Base-by-base conservation (phyloP, 1,140 invertebrate species). In the Copidosoma floridanum region DNA sequence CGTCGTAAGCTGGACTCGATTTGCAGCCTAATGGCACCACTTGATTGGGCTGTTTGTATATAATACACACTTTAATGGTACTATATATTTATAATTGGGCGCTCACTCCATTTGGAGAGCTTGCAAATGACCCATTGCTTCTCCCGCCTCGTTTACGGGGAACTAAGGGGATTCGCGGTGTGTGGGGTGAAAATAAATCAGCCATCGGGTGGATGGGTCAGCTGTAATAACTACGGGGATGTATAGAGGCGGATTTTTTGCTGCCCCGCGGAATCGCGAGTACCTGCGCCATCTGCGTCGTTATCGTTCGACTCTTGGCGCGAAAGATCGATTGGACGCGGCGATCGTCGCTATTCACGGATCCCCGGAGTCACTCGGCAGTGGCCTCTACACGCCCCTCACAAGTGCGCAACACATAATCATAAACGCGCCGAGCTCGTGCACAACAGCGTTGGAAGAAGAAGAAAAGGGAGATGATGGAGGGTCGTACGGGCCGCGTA, bases 1-100 rank as follows among this genome's bases (percentile, higher is more conserved):
- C n/a, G n/a, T n/a, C n/a, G n/a, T n/a, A n/a, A n/a, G n/a, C n/a
- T 50, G 55, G 50, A 57, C 50, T 57, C 44, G 55, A 50, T 57
- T 50, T 50, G n/a, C 20, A 32, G 46, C 46, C 51, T 51, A 51
- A 51, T 51, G 46, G 56, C 47, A 43, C 14, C n/a, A n/a, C n/a
- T n/a, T n/a, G n/a, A n/a, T n/a, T n/a, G n/a, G n/a, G n/a, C n/a
- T n/a, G n/a, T n/a, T n/a, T n/a, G n/a, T n/a, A n/a, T n/a, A n/a
- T n/a, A n/a, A n/a, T n/a, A n/a, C n/a, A n/a, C n/a, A n/a, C n/a
- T n/a, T n/a, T n/a, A n/a, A n/a, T n/a, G n/a, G n/a, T n/a, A n/a
- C n/a, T n/a, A n/a, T n/a, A n/a, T n/a, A n/a, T n/a, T n/a, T n/a
- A n/a, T n/a, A n/a, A n/a, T n/a, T 41, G 14, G 12, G 37, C 18